These are phyloP conservation scores for Trachymyrmex septentrionalis DNA, from an alignment of 1,140 invertebrate genomes.

Conservation along the genomic window DNA sequence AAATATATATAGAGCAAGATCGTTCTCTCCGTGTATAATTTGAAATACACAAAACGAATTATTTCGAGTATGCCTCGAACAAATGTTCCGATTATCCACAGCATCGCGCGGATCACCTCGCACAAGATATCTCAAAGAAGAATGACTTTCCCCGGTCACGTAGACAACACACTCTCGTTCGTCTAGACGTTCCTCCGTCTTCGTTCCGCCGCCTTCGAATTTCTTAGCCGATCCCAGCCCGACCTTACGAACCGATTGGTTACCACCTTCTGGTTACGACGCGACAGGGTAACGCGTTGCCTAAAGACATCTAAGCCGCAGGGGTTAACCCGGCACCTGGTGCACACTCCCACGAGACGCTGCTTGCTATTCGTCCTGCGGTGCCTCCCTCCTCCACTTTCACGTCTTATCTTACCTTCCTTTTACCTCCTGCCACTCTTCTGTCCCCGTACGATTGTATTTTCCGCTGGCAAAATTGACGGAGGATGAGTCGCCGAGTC, in stretches of 20 bases:
- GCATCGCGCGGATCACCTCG: slow-evolving; percentile 72
- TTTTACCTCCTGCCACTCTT: slow-evolving; percentile 67
- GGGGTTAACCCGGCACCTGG: slow-evolving; percentile 85
- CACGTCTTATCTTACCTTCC: slow-evolving; percentile 66
- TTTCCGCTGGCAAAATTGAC: slow-evolving; percentile 55
- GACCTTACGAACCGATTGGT: slow-evolving; percentile 78
- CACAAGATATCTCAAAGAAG: slow-evolving; percentile 66
- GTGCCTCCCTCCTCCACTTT: slow-evolving; percentile 66
- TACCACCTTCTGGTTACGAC: slow-evolving; percentile 77
- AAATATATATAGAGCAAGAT: no score
- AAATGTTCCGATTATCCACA: slow-evolving; percentile 16
- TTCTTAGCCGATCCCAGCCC: slow-evolving; percentile 68
- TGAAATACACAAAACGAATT: not conserved
- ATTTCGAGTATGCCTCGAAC: not conserved
- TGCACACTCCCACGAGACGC: slow-evolving; percentile 84
- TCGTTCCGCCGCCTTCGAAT: slow-evolving; percentile 55
- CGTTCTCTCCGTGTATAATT: not conserved
- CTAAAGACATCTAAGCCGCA: slow-evolving; percentile 83
- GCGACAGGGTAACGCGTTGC: slow-evolving; percentile 77
- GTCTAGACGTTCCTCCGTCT: slow-evolving; percentile 74
- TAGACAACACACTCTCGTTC: slow-evolving; percentile 70
- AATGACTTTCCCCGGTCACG: slow-evolving; percentile 79
- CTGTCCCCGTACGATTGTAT: slow-evolving; percentile 61
- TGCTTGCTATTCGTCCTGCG: slow-evolving; percentile 84
- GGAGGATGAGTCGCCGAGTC: slow-evolving; percentile 40